Percentiles rank a stretch among this genome's conserved stretches.
phyloP scores from a whole-genome alignment of 2,113 vertebrate genomes.

The Coptodon bakossiorum region DNA sequence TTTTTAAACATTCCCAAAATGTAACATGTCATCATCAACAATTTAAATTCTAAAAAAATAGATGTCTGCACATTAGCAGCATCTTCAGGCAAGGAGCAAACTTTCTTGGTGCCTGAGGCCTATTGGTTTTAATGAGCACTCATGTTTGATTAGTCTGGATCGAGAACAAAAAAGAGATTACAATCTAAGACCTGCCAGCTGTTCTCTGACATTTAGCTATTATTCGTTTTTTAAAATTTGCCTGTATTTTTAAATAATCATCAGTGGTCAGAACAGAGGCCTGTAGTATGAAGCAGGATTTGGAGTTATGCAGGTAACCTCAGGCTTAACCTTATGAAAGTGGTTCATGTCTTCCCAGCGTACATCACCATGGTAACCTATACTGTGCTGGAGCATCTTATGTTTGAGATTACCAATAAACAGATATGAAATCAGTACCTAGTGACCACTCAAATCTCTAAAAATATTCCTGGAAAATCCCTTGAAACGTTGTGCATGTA shows the following conservation, averaged over 20 bases:
- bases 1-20: not conserved
- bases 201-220: not conserved
- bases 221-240: fast-evolving
- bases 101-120: not conserved
- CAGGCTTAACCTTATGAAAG: not conserved
- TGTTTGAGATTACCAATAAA: not conserved
- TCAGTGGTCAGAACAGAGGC: not conserved
- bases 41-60: not conserved
- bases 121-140: not conserved
- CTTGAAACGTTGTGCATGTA: not conserved
- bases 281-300: not conserved
- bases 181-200: not conserved
- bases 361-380: not conserved
- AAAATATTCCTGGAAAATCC: not conserved
- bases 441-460: not conserved
- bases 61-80: not conserved
- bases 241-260: not conserved
- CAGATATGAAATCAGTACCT: not conserved
- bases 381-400: not conserved
- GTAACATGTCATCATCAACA: not conserved
- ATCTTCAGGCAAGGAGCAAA: not conserved
- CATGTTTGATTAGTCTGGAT: not conserved
- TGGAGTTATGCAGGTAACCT: not conserved
- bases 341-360: not conserved
- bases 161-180: not conserved